A percentile compares a stretch with the other conserved stretches of the same genome.
These are phyloP conservation scores for Merluccius polli DNA, from an alignment of 2,797 vertebrate species.

Conservation along the genomic window DNA sequence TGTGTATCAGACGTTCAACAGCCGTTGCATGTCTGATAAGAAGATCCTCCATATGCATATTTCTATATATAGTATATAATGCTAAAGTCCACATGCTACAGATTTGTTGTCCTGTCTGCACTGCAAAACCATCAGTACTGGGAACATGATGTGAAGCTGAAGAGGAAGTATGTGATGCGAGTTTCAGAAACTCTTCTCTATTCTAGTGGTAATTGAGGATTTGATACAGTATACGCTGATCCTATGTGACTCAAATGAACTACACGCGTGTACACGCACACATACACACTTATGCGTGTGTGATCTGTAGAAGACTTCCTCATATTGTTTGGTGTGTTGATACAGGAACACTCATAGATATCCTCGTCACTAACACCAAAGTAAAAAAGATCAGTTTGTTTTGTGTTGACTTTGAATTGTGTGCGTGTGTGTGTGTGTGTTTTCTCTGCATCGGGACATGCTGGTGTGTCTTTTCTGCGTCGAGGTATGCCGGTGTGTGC, in stretches of 20 bases:
- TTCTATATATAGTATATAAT: too few species aligned
- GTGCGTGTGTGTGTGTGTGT: conserved; percentile 5
- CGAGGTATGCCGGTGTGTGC: conserved; percentile 2
- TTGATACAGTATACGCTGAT: neutral
- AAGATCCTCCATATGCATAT: too few species aligned
- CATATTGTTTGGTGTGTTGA: conserved; percentile 60
- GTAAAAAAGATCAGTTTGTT: conserved; percentile 20
- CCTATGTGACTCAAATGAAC: neutral
- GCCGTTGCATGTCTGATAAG: too few species aligned
- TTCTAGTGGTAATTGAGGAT: too few species aligned
- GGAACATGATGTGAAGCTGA: neutral
- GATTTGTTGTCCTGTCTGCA: neutral
- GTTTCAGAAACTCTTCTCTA: neutral
- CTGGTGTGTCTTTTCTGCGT: neutral
- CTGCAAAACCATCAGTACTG: neutral
- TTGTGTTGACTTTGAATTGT: neutral
- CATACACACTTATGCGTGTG: neutral
- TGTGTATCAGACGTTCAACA: too few species aligned
- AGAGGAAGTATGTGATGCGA: neutral
- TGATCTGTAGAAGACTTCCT: conserved; percentile 50
- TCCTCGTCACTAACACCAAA: conserved; percentile 15
- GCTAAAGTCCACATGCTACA: neutral
- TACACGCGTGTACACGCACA: neutral
- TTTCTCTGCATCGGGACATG: too few species aligned
- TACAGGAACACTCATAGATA: conserved; percentile 61